These are phyloP conservation scores for Sitobion miscanthi DNA, from an alignment of 1,140 invertebrate genomes.

Conservation along the genomic window DNA sequence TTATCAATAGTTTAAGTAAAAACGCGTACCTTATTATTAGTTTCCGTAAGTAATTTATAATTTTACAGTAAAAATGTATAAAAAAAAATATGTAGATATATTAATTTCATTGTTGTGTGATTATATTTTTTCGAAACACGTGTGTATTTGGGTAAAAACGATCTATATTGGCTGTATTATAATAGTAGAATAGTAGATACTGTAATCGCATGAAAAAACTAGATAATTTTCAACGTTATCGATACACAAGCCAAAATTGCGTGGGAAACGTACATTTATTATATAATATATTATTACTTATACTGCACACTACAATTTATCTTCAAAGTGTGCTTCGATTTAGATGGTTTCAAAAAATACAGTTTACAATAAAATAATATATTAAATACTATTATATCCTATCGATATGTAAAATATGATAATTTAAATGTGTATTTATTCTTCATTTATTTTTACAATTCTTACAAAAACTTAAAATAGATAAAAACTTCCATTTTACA, in stretches of 20 bases:
- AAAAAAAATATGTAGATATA: not conserved
- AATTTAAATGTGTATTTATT: not conserved
- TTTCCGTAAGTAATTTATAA: not conserved
- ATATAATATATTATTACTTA: not conserved
- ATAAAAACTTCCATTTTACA: not conserved
- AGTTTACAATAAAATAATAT: not conserved
- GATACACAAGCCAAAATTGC: not conserved
- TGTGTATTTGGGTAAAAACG: not conserved
- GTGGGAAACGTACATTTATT: not conserved
- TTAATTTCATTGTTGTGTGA: not conserved
- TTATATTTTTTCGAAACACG: not conserved
- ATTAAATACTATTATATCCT: not conserved
- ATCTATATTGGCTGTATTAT: not conserved
- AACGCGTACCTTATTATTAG: not conserved
- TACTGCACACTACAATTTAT: not conserved
- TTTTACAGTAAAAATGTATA: not conserved
- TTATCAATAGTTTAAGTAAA: not conserved
- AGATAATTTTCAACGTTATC: slow-evolving; percentile 8
- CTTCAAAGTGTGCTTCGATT: not conserved
- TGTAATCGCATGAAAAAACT: not conserved
- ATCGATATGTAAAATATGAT: not conserved
- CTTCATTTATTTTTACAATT: not conserved
- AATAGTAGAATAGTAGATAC: not conserved
- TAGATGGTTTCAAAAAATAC: not conserved
- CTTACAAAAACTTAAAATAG: not conserved